These are phyloP conservation scores for Sesamia inferens DNA, from an alignment of 2,888 invertebrate genomes.

Conservation along the genomic window DNA sequence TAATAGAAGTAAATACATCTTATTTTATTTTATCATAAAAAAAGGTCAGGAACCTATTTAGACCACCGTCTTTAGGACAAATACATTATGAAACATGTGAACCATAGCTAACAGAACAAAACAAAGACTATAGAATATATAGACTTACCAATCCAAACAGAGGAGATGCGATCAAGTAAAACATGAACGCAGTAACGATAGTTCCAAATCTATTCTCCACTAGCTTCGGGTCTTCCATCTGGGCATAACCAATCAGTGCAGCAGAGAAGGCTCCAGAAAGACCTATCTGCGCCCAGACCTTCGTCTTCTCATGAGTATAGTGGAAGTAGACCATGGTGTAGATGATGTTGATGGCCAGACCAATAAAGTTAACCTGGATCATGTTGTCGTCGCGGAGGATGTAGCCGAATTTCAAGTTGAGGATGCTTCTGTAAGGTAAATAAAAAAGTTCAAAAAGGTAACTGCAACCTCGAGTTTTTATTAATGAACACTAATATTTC, in stretches of 20 bases:
- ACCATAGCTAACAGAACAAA: constrained; percentile 1
- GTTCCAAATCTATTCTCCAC: constrained; percentile 93
- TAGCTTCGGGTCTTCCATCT: constrained; percentile 91
- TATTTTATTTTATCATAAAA: neutral
- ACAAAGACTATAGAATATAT: neutral
- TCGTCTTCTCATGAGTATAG: constrained; percentile 89
- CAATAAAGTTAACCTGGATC: constrained; percentile 94
- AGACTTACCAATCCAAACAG: constrained; percentile 92
- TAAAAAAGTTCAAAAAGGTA: neutral
- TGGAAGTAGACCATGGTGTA: constrained; percentile 92
- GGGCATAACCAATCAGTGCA: constrained; percentile 91
- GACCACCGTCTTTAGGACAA: no score
- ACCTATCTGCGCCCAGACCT: constrained; percentile 90
- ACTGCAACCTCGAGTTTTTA: neutral
- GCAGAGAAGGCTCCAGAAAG: constrained; percentile 89
- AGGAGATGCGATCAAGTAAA: constrained; percentile 92
- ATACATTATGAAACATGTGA: neutral
- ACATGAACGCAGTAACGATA: constrained; percentile 92
- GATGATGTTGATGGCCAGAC: constrained; percentile 91
- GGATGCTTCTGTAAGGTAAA: constrained; percentile 89
- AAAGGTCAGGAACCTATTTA: no score
- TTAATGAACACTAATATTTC: neutral
- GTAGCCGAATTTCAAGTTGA: constrained; percentile 94
- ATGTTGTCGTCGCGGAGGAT: constrained; percentile 93
- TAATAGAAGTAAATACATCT: no score